Conservation (phyloP, 2,797 vertebrate species). For the Uromys caudimaculatus region DNA sequence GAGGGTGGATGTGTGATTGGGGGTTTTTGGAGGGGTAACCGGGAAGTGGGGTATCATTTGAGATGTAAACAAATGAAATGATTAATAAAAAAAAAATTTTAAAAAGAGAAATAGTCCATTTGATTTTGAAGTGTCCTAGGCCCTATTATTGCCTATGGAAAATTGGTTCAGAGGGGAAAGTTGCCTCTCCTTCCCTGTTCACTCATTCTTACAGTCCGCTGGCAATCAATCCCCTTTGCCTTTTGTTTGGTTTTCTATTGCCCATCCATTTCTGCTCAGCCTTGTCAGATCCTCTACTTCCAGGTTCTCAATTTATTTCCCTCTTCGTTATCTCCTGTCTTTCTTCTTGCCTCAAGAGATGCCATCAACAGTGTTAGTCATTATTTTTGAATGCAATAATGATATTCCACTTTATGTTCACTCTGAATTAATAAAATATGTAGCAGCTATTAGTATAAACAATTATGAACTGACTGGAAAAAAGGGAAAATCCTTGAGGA, state of each 20-base stretch:
- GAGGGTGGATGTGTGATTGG: too few relatives aligned
- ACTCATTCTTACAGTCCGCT: not conserved
- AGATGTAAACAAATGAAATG: too few relatives aligned
- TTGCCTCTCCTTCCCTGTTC: not conserved
- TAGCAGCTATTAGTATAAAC: constrained; percentile 79
- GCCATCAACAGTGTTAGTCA: constrained; percentile 69
- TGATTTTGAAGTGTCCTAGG: not conserved
- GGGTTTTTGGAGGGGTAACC: too few relatives aligned
- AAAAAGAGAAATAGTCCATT: not conserved
- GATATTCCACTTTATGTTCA: constrained; percentile 82
- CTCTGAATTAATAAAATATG: constrained; percentile 86
- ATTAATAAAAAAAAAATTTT: too few relatives aligned
- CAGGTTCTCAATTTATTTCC: not conserved
- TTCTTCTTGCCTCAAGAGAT: not conserved
- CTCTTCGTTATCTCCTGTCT: not conserved
- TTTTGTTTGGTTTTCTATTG: not conserved
- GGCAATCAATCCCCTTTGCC: not conserved
- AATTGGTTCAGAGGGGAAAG: not conserved
- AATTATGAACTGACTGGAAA: constrained; percentile 75
- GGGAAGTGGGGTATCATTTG: too few relatives aligned
- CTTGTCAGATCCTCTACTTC: not conserved
- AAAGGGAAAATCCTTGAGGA: constrained; percentile 80
- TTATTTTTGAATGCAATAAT: constrained; percentile 74
- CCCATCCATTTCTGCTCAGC: not conserved
- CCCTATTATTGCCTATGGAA: not conserved